Evolutionary conservation across 2,797 vertebrate genomes (phyloP), one percentile per base, ranked within the genome.

Genomic region (Lagodon rhomboides): DNA sequence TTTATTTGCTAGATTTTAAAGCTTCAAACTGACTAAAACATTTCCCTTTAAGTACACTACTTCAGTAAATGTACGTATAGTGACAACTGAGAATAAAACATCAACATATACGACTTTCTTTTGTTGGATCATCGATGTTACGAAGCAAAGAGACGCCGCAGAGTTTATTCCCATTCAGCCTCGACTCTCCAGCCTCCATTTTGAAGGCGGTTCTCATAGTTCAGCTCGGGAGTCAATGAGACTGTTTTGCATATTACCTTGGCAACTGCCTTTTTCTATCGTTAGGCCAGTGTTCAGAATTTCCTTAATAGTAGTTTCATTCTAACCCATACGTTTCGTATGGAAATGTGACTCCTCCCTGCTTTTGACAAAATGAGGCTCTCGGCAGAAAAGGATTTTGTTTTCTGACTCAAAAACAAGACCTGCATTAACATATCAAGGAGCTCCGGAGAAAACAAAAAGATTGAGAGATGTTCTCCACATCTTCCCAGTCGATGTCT

Each of bases 321-420:
- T 95, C 90, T 89, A 68, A 89, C 64, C 61, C 27, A 85, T 80
- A 88, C 91, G 86, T 92, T 95, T 94, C 61, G 87, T 92, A 95
- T 95, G 93, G 89, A 93, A 94, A 95, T 94, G 89, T 80, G 86
- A 86, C 91, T 93, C 93, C 91, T 88, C 92, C 90, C 90, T 86
- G 79, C 89, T 90, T 90, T 89, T 92, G 87, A 91, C 89, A 86
- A 88, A 93, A 89, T 75, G 77, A 88, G 87, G 76, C 89, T 90
- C 85, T 84, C 86, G 85, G 89, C 89, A 92, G 86, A 90, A 90
- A 93, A 84, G 82, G 89, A 88, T 89, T 92, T 91, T 82, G 92
- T 91, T 89, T 89, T 92, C 73, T 10, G 73, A 83, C 77, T 85
- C 67, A 81, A 92, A 91, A 92, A 94, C 93, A 92, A 90, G 82